Percentiles rank a stretch among this genome's conserved stretches.
phyloP scores from a whole-genome alignment of 2,113 vertebrate genomes.

The Sigmodon hispidus region DNA sequence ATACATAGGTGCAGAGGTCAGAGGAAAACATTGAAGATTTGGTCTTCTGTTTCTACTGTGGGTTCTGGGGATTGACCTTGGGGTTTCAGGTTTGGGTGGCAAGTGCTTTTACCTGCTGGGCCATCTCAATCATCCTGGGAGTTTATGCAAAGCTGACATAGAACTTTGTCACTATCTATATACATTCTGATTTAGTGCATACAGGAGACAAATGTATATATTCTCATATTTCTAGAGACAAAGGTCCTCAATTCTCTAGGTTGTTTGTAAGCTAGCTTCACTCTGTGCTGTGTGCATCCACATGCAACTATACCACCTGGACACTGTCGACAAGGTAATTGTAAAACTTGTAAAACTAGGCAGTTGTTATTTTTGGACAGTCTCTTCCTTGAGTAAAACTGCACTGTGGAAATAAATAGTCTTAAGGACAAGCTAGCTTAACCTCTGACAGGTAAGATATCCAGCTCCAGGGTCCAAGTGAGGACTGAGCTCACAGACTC shows the following conservation, averaged over 20 bases:
- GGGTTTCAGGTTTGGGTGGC: not conserved
- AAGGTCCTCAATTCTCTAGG: not conserved
- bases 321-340: constrained; percentile 33
- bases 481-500: not conserved
- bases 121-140: not conserved
- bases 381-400: not conserved
- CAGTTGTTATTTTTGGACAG: constrained; percentile 4
- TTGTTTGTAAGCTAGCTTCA: not conserved
- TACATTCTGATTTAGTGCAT: not conserved
- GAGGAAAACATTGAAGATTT: not conserved
- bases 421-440: not conserved
- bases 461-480: not conserved
- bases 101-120: not conserved
- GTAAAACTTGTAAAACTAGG: constrained; percentile 31
- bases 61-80: too few relatives aligned
- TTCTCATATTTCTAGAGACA: not conserved
- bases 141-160: not conserved
- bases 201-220: not conserved
- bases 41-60: not conserved
- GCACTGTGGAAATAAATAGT: not conserved
- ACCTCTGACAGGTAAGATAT: not conserved
- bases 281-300: not conserved
- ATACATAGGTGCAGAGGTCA: not conserved
- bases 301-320: constrained; percentile 33
- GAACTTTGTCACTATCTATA: not conserved